Conservation (phyloP, 2,888 invertebrate species). For the Phaedon cochleariae region DNA sequence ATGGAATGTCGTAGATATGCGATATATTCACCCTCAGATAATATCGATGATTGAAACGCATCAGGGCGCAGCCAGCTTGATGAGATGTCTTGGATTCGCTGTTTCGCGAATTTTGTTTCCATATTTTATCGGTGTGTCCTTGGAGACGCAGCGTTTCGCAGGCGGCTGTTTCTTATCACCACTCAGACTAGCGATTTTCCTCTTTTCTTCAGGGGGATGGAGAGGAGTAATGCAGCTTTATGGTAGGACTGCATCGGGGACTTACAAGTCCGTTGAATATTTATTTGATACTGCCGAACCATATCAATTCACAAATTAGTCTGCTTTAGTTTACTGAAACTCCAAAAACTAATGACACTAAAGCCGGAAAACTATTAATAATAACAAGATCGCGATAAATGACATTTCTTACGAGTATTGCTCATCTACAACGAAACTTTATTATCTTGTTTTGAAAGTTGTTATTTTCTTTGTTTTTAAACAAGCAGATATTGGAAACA, state of each 20-base stretch:
- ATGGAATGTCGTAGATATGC: too few relatives aligned
- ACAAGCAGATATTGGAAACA: too few relatives aligned
- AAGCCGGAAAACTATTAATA: too few relatives aligned
- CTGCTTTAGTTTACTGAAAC: too few relatives aligned
- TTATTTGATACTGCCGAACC: too few relatives aligned
- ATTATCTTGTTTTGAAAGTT: too few relatives aligned
- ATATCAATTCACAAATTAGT: too few relatives aligned
- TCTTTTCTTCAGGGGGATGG: neutral
- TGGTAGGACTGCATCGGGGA: neutral
- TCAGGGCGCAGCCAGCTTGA: conserved; percentile 51
- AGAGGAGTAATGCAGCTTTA: conserved; percentile 10
- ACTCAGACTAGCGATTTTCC: conserved; percentile 20
- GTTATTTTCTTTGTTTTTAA: too few relatives aligned
- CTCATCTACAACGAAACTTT: too few relatives aligned
- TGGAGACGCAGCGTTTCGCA: conserved; percentile 35
- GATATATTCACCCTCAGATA: conserved; percentile 39
- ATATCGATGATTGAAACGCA: conserved; percentile 58
- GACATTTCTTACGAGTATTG: too few relatives aligned
- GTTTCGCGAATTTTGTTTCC: conserved; percentile 57
- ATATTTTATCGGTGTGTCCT: conserved; percentile 52
- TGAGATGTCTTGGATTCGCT: conserved; percentile 59
- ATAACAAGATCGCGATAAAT: too few relatives aligned
- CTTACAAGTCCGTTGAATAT: neutral
- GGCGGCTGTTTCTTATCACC: conserved; percentile 38
- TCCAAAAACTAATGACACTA: too few relatives aligned